Base-by-base conservation (phyloP, 2,888 invertebrate species). In the Philaethria dido region DNA sequence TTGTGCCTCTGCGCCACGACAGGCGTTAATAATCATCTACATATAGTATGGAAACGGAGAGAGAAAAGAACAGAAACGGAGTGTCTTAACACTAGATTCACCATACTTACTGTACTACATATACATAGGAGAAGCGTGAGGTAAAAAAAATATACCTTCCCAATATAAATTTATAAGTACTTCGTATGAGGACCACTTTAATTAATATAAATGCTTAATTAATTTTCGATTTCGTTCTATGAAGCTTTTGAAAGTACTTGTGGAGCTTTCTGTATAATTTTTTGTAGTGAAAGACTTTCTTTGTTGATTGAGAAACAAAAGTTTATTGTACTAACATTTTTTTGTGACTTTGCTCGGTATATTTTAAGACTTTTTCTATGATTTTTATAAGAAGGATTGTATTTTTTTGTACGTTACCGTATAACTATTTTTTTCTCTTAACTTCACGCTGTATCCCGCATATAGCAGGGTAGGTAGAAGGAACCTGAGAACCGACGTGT, bases 171-270 rank as follows among this genome's bases (percentile, higher is more conserved):
- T 25, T 50, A n/a, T 39, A 16, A 52, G 52, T 29, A 52, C 52
- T 33, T 11, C 13, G 9, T 9, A 29, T 29, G 29, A 39, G 39
- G 18, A 39, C 55, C 39, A 39, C 55, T 57, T 57, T 14, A 57
- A 57, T 57, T 57, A 57, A 57, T n/a, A 57, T 22, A 57, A 57
- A 57, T 9, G 42, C 22, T 57, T 57, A 22, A 57, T 42, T 57
- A 13, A 57, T n/a, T 42, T 57, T 57, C 57, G 39, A 42, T 57
- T 57, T 42, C 20, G 18, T n/a, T 57, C 36, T 39, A n/a, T 25
- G n/a, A 14, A 39, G 39, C 39, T 39, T 57, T 57, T 14, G 11
- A 57, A 57, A 42, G 57, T 57, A n/a, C 57, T 57, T 57, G n/a
- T n/a, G 42, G 42, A 22, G 57, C 57, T 57, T 57, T 57, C 22